Conservation (phyloP, 2,113 vertebrate genomes). For the Rhinichthys klamathensis region DNA sequence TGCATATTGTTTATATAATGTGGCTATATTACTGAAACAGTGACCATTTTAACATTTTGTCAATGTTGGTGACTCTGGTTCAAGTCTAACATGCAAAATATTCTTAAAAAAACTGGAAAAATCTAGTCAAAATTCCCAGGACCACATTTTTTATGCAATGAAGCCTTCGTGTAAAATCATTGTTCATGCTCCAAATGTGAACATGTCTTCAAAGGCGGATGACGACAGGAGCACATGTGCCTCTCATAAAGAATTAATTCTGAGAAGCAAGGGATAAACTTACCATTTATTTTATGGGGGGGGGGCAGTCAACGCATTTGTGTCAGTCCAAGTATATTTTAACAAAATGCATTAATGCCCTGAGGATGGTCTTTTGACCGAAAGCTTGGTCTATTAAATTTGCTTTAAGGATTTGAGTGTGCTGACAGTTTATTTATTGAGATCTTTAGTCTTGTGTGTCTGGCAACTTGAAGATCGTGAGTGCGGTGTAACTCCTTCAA, state of each 20-base stretch:
- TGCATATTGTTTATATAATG: neutral
- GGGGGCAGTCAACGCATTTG: neutral
- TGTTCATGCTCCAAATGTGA: constrained; percentile 8
- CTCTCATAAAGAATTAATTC: constrained; percentile 68
- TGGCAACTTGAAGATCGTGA: no score
- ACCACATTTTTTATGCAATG: neutral
- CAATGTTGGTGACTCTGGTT: neutral
- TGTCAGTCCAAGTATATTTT: neutral
- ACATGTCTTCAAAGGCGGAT: constrained; percentile 20
- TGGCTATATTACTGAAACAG: neutral
- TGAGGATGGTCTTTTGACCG: no score
- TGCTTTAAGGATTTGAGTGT: no score
- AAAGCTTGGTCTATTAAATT: no score
- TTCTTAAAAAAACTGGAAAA: neutral
- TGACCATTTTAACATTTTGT: neutral
- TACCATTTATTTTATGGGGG: constrained; percentile 64
- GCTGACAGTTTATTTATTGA: no score
- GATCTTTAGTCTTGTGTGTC: no score
- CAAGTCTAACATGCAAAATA: constrained; percentile 5
- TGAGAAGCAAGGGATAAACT: constrained; percentile 70
- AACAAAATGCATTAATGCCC: constrained; percentile 6
- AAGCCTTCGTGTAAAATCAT: constrained; percentile 9
- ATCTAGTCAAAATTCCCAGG: neutral
- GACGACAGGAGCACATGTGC: constrained; percentile 32
- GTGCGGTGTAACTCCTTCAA: no score